Evolutionary conservation across 2,888 invertebrate genomes (phyloP).

Genomic region (Anoncus sp.): DNA sequence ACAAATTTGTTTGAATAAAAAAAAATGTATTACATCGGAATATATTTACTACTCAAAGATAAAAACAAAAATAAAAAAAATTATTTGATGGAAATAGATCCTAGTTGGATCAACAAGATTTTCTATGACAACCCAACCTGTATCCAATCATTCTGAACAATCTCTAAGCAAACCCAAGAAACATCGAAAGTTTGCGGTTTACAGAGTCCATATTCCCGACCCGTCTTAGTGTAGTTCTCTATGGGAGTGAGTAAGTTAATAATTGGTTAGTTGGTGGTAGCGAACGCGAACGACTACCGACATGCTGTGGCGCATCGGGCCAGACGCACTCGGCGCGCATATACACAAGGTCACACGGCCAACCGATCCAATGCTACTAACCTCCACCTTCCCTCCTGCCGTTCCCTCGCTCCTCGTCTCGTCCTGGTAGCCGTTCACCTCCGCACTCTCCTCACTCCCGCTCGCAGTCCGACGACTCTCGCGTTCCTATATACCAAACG

Average conservation of each 20-base stretch:
- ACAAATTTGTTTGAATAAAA: no score
- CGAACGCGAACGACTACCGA: conserved; percentile 35
- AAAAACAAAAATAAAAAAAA: no score
- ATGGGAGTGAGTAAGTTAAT: conserved; percentile 22
- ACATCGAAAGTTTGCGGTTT: no score
- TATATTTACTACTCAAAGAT: no score
- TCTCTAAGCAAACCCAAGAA: no score
- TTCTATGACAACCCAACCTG: no score
- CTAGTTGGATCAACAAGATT: no score
- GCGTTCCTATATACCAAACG: conserved; percentile 44
- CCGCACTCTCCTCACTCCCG: conserved; percentile 13
- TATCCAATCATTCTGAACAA: no score
- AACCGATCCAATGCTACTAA: conserved; percentile 78
- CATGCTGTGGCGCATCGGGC: conserved; percentile 62
- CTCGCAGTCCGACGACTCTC: conserved; percentile 19
- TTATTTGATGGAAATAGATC: no score
- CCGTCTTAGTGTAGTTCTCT: no score
- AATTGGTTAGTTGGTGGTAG: conserved; percentile 38
- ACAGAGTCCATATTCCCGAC: no score
- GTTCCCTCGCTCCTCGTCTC: conserved; percentile 51
- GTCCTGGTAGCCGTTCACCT: conserved; percentile 46
- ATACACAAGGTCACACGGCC: conserved; percentile 82
- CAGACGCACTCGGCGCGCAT: conserved; percentile 74
- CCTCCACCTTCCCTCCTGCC: conserved; percentile 65
- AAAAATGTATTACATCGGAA: no score